Conservation (phyloP, 2,113 vertebrate species). For the Gymnogyps californianus region DNA sequence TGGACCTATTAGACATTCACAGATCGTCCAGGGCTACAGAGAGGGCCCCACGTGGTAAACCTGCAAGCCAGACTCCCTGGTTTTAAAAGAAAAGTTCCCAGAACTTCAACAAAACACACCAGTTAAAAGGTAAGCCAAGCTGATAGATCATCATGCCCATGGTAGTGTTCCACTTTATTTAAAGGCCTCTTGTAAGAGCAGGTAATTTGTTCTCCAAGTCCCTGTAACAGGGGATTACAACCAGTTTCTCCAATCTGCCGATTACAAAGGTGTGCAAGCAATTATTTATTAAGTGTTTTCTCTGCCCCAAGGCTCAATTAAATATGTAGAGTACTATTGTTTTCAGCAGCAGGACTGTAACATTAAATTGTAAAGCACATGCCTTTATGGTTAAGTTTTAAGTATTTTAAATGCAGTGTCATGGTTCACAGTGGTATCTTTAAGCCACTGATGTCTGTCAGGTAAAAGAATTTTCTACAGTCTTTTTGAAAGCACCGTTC, state of each 20-base stretch:
- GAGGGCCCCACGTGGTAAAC: neutral
- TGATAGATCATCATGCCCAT: neutral
- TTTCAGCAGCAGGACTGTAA: neutral
- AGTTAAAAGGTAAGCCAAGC: neutral
- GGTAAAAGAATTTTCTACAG: neutral
- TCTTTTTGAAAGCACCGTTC: neutral
- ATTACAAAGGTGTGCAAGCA: neutral
- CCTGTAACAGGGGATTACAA: neutral
- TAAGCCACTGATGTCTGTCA: neutral
- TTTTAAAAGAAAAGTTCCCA: neutral
- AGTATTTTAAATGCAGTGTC: neutral
- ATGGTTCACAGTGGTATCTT: neutral
- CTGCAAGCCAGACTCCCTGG: neutral
- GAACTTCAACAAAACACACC: neutral
- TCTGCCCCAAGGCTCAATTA: neutral
- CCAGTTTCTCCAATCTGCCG: neutral
- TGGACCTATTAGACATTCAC: neutral
- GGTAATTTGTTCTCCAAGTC: neutral
- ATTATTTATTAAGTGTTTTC: neutral
- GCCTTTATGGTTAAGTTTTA: neutral
- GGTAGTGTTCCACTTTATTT: accelerated
- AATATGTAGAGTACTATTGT: neutral
- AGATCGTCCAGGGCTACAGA: neutral
- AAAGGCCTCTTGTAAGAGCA: neutral
- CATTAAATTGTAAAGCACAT: neutral